Conservation (phyloP, 2,888 invertebrate species). For the Syritta pipiens region DNA sequence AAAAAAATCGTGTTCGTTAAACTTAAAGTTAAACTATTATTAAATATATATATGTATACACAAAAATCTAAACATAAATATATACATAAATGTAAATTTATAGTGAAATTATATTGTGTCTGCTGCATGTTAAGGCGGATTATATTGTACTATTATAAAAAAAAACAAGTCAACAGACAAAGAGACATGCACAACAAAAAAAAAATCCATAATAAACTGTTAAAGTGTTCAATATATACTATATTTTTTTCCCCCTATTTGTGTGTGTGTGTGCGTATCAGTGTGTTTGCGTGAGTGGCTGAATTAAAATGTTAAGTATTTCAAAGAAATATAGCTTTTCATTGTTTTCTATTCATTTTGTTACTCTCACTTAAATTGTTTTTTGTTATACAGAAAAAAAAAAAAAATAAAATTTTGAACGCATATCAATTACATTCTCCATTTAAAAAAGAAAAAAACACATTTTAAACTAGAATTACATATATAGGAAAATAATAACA, state of each 20-base stretch:
- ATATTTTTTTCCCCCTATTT: conserved; percentile 11
- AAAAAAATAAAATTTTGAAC: conserved; percentile 18
- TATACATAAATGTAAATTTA: conserved; percentile 32
- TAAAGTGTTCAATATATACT: conserved; percentile 14
- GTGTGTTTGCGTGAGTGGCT: neutral
- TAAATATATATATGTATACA: conserved; percentile 24
- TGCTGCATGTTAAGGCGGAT: conserved; percentile 17
- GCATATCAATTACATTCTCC: conserved; percentile 55
- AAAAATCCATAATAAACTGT: neutral
- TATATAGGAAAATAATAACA: conserved; percentile 9
- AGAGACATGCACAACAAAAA: conserved; percentile 15
- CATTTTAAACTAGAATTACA: conserved; percentile 13
- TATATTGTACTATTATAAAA: conserved; percentile 33
- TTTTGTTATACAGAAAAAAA: conserved; percentile 10
- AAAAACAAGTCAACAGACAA: conserved; percentile 4
- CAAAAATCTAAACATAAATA: conserved; percentile 26
- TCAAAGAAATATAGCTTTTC: conserved; percentile 22
- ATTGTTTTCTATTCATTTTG: conserved; percentile 26
- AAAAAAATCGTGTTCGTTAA: conserved; percentile 61
- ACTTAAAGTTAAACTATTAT: conserved; percentile 11
- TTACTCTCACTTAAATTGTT: conserved; percentile 17
- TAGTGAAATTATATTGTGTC: conserved; percentile 45
- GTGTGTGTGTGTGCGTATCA: conserved; percentile 18
- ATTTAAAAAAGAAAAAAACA: conserved; percentile 12
- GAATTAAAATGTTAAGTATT: conserved; percentile 33